Conservation (phyloP, 2,797 vertebrate genomes). For the Chelmon rostratus region DNA sequence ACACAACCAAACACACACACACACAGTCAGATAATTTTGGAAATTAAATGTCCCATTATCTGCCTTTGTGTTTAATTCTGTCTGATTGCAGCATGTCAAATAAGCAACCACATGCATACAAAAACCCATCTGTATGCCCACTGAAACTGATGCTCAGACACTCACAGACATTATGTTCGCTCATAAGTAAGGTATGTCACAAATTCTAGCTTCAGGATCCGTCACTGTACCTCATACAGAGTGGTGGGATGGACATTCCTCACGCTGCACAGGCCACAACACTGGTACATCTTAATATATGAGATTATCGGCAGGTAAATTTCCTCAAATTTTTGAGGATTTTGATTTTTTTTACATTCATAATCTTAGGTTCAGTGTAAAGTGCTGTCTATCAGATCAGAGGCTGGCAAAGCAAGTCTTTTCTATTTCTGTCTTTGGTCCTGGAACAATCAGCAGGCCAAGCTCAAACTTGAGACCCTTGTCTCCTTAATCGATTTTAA, state of each 20-base stretch:
- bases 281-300: no score
- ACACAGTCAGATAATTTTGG: constrained; percentile 29
- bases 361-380: background rate
- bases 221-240: no score
- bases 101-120: constrained; percentile 34
- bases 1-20: constrained; percentile 8
- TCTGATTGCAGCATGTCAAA: constrained; percentile 59
- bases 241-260: no score
- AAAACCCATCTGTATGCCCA: background rate
- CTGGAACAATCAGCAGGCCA: background rate
- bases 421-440: background rate
- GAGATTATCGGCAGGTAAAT: no score
- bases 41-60: constrained; percentile 63
- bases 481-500: no score
- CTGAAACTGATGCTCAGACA: constrained; percentile 12
- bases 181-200: background rate
- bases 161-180: background rate
- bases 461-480: background rate
- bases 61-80: constrained; percentile 54
- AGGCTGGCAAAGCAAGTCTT: background rate
- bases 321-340: no score
- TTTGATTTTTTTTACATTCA: no score
- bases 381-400: background rate
- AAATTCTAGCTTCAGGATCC: no score
- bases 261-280: no score